phyloP scores from a whole-genome alignment of 2,888 invertebrate species.

The Drosophila conformis region DNA sequence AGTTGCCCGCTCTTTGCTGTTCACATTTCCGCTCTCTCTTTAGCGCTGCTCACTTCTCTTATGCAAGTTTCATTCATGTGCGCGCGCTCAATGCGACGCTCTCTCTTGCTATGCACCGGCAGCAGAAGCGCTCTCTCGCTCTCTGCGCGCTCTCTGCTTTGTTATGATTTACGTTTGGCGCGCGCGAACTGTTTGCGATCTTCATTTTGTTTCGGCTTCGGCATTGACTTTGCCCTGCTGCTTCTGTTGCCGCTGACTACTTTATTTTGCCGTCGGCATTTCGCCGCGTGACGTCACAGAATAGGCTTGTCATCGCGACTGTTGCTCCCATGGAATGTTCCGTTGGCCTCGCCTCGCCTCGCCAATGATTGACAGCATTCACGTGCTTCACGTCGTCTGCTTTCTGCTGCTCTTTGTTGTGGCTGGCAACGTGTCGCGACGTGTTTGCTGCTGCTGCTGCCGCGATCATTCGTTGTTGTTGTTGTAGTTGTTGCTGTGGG shows the following conservation, averaged over 20 bases:
- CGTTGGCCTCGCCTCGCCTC: conserved; percentile 27
- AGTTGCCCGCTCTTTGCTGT: background rate
- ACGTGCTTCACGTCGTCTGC: conserved; percentile 73
- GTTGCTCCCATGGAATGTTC: conserved; percentile 62
- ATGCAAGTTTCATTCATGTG: background rate
- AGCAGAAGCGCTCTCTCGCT: conserved; percentile 13
- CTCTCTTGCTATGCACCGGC: background rate
- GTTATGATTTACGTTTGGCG: conserved; percentile 79
- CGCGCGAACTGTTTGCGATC: conserved; percentile 50
- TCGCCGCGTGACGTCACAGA: conserved; percentile 68
- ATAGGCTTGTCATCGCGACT: conserved; percentile 39
- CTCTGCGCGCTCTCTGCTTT: conserved; percentile 51
- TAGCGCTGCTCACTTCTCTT: background rate
- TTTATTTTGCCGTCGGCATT: conserved; percentile 74
- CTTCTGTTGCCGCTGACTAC: background rate
- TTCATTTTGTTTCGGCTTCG: conserved; percentile 56
- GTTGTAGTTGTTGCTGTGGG: background rate
- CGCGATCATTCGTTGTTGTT: conserved; percentile 11
- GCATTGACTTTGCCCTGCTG: conserved; percentile 27
- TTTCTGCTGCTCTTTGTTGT: conserved; percentile 16
- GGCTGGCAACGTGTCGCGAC: conserved; percentile 4
- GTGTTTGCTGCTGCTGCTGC: conserved; percentile 6
- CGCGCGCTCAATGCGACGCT: background rate
- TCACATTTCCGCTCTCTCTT: background rate
- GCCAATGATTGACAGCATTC: conserved; percentile 77